Evolutionary conservation across 2,797 vertebrate species (phyloP).

Genomic region (Channallabes apus): DNA sequence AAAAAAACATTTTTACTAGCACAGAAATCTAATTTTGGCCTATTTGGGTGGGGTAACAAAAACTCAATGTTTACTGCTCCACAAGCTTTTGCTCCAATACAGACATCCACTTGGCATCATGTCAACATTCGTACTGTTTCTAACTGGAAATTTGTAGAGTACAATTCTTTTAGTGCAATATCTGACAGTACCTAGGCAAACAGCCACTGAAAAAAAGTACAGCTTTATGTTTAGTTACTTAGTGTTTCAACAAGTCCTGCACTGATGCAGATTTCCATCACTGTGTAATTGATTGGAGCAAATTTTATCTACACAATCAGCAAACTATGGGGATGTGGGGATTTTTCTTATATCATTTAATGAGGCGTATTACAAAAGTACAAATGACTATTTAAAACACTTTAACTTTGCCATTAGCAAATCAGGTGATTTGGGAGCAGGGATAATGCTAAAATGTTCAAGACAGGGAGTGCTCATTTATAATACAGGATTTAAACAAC

Average conservation of each 20-base stretch:
- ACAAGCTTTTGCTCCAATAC: slow-evolving; percentile 34
- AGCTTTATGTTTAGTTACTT: slow-evolving; percentile 58
- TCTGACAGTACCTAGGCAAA: slow-evolving; percentile 47
- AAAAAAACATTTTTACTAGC: slow-evolving; percentile 32
- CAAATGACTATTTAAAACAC: not conserved
- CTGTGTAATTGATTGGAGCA: not conserved
- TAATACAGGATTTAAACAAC: slow-evolving; percentile 50
- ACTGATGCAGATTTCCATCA: slow-evolving; percentile 67
- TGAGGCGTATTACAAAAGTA: slow-evolving; percentile 2
- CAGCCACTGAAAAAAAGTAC: slow-evolving; percentile 52
- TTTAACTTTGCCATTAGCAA: not conserved
- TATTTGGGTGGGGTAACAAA: slow-evolving; percentile 53
- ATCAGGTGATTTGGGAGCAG: not conserved
- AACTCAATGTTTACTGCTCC: slow-evolving; percentile 14
- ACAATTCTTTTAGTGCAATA: slow-evolving; percentile 61
- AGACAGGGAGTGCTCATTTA: not conserved
- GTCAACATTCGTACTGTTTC: slow-evolving; percentile 28
- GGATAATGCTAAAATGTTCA: not conserved
- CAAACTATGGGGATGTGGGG: not conserved
- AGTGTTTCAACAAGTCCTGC: slow-evolving; percentile 68
- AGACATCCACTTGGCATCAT: slow-evolving; percentile 45
- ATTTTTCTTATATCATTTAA: slow-evolving; percentile 3
- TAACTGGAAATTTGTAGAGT: slow-evolving; percentile 37
- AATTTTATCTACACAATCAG: not conserved
- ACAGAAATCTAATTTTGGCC: slow-evolving; percentile 65